Percentiles rank a stretch among this genome's conserved stretches.
phyloP scores from a whole-genome alignment of 2,888 invertebrate genomes.

The Philereme vetulata region DNA sequence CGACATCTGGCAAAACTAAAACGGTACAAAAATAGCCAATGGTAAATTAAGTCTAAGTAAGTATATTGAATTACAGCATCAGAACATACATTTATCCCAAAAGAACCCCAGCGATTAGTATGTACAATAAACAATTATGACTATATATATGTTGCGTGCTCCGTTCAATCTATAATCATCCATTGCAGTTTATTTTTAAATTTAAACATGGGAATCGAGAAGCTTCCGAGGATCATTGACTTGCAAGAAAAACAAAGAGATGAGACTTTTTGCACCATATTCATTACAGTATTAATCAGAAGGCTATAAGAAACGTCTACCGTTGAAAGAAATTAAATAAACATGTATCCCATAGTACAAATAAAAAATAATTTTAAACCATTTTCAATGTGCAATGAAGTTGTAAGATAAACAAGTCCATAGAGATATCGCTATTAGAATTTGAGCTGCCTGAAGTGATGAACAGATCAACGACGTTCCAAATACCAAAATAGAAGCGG shows the following conservation, averaged over 20 bases:
- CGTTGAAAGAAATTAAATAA: not conserved
- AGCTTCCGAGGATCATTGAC: slow-evolving; percentile 30
- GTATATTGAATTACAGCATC: slow-evolving; percentile 7
- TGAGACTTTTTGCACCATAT: slow-evolving; percentile 19
- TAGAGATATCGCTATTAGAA: slow-evolving; percentile 29
- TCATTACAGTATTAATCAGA: slow-evolving; percentile 6
- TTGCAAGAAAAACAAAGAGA: slow-evolving; percentile 21
- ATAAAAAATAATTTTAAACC: too few species aligned
- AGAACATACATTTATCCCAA: slow-evolving; percentile 20
- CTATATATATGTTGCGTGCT: slow-evolving; percentile 32
- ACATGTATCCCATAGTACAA: too few species aligned
- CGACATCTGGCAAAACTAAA: slow-evolving; percentile 10
- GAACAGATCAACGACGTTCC: slow-evolving; percentile 60
- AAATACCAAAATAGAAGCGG: slow-evolving; percentile 74
- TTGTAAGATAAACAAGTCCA: slow-evolving; percentile 15
- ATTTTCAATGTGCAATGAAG: slow-evolving; percentile 3
- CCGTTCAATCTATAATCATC: slow-evolving; percentile 25
- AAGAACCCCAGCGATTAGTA: slow-evolving; percentile 17
- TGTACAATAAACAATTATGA: slow-evolving; percentile 22
- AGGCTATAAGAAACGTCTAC: slow-evolving; percentile 3
- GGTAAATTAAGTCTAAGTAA: slow-evolving; percentile 1
- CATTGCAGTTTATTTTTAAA: slow-evolving; percentile 29
- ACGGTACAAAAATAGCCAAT: slow-evolving; percentile 18
- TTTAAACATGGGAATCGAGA: slow-evolving; percentile 19
- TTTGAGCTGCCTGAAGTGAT: slow-evolving; percentile 61